Evolutionary conservation across 2,113 vertebrate genomes (phyloP).

Genomic region (Mus musculus): DNA sequence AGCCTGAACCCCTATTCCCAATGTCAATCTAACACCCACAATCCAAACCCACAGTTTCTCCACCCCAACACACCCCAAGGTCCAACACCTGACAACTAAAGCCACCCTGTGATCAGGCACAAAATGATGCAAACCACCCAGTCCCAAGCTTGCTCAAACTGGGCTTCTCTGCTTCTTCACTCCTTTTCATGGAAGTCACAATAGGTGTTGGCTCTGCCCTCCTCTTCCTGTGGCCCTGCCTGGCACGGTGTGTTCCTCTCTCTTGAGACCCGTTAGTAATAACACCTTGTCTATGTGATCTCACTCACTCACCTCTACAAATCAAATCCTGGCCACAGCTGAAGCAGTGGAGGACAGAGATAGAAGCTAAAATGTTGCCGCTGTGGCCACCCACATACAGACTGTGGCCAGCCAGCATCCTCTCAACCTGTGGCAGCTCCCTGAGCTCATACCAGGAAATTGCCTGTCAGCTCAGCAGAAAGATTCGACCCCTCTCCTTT

Average conservation of each 20-base stretch:
- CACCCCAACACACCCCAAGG: not conserved
- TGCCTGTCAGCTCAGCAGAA: not conserved
- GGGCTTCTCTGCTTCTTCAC: not conserved
- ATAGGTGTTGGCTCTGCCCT: too few relatives aligned
- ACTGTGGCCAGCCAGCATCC: not conserved
- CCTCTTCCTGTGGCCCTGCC: not conserved
- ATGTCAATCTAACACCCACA: not conserved
- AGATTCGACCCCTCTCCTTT: too few relatives aligned
- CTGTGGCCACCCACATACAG: accelerated
- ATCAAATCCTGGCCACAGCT: too few relatives aligned
- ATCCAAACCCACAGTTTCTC: not conserved
- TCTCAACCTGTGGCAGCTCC: not conserved
- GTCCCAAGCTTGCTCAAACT: accelerated
- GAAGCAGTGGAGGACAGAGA: not conserved
- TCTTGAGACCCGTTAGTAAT: not conserved
- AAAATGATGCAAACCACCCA: not conserved
- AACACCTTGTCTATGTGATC: not conserved
- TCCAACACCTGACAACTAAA: not conserved
- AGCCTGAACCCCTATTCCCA: not conserved
- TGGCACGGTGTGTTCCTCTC: accelerated
- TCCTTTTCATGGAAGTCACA: not conserved
- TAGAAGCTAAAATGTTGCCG: not conserved
- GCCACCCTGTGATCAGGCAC: not conserved
- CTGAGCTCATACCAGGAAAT: not conserved
- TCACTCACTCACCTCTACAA: not conserved